Percentiles rank a stretch among this genome's conserved stretches.
Conservation (phyloP, 2,797 vertebrate species). For the Gallirallus australis region DNA sequence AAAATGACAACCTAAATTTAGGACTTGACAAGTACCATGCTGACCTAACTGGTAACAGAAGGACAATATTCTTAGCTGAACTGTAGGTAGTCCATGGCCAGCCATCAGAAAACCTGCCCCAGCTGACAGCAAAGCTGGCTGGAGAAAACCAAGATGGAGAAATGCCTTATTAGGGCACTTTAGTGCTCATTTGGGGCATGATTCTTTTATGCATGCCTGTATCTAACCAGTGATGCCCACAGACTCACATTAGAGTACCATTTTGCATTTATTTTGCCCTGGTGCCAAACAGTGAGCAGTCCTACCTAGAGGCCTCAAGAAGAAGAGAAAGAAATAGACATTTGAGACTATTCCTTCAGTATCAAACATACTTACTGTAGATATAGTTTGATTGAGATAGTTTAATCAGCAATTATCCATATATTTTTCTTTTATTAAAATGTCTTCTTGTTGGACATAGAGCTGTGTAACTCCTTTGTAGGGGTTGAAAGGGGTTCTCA, state of each 20-base stretch:
- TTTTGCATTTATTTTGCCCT: not conserved
- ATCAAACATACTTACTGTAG: not conserved
- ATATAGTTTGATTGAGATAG: not conserved
- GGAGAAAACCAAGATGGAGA: not conserved
- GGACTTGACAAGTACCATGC: slow-evolving; percentile 41
- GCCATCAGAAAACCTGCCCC: not conserved
- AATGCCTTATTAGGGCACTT: not conserved
- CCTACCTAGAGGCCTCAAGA: not conserved
- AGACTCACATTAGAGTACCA: not conserved
- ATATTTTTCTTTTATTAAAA: not conserved
- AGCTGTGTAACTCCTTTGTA: not conserved
- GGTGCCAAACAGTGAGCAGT: not conserved
- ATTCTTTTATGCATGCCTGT: not conserved
- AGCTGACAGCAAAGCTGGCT: not conserved
- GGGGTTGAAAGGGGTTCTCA: not conserved
- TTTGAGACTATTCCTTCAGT: not conserved
- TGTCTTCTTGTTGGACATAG: too few relatives aligned
- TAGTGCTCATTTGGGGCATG: not conserved
- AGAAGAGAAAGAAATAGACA: not conserved
- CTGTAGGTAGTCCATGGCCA: not conserved
- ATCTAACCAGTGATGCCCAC: not conserved
- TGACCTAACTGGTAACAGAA: slow-evolving; percentile 57
- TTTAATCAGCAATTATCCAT: not conserved
- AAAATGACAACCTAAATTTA: slow-evolving; percentile 56
- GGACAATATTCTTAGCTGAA: slow-evolving; percentile 14